Conservation (phyloP, 2,113 vertebrate genomes). For the Hippocampus guttulatus region DNA sequence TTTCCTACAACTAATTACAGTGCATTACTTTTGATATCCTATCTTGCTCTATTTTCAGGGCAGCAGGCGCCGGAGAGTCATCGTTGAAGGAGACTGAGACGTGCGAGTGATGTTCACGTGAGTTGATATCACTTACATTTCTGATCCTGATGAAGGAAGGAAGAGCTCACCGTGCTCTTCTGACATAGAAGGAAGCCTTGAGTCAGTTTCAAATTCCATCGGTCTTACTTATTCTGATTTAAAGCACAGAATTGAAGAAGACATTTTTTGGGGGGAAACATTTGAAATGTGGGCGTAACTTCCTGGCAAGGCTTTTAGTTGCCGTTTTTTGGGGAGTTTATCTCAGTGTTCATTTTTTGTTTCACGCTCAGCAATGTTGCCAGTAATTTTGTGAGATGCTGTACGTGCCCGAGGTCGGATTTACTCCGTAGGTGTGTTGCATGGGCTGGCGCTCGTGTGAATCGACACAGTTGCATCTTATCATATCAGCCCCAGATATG, state of each 20-base stretch:
- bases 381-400: constrained; percentile 4
- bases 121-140: constrained; percentile 27
- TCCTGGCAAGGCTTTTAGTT: constrained; percentile 7
- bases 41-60: not conserved
- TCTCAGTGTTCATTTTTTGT: constrained; percentile 17
- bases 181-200: constrained; percentile 6
- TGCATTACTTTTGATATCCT: not conserved
- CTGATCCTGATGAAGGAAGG: constrained; percentile 37
- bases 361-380: constrained; percentile 25
- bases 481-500: constrained; percentile 17
- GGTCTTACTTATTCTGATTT: not conserved
- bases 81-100: constrained; percentile 23
- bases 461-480: constrained; percentile 24
- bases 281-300: not conserved
- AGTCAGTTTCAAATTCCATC: not conserved
- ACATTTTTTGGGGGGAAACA: too few species aligned
- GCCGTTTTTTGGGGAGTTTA: constrained; percentile 1
- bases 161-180: constrained; percentile 21
- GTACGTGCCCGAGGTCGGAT: constrained; percentile 25
- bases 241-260: not conserved
- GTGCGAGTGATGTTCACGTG: constrained; percentile 30
- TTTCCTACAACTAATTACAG: not conserved
- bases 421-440: constrained; percentile 29
- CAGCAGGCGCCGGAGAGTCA: constrained; percentile 21
- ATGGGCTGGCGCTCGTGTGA: constrained; percentile 29